Conservation (phyloP, 1,140 invertebrate species). For the Drosophila kepulauana region DNA sequence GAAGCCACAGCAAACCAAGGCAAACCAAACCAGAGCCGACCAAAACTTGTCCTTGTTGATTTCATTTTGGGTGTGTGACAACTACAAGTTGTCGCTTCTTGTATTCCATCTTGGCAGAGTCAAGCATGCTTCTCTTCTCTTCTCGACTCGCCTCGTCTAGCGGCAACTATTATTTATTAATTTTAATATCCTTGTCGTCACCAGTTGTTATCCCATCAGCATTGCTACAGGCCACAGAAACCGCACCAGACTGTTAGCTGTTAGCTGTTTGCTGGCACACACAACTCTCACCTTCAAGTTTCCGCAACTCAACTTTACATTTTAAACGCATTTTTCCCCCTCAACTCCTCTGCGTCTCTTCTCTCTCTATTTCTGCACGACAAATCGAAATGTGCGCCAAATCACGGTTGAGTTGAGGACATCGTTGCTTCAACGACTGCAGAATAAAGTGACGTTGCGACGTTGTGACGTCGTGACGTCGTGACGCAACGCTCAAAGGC, state of each 20-base stretch:
- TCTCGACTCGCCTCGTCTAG: neutral
- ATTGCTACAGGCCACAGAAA: slow-evolving; percentile 33
- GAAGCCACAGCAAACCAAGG: too few relatives aligned
- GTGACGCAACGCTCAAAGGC: slow-evolving; percentile 16
- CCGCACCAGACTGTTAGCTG: neutral
- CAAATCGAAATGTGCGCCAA: slow-evolving; percentile 45
- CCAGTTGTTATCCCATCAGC: slow-evolving; percentile 38
- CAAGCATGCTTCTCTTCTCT: neutral
- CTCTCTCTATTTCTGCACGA: neutral
- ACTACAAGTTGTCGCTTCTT: slow-evolving; percentile 29
- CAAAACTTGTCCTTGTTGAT: slow-evolving; percentile 30
- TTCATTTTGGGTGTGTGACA: slow-evolving; percentile 32
- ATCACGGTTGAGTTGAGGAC: slow-evolving; percentile 33
- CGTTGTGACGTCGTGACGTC: neutral
- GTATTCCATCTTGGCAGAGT: slow-evolving; percentile 2
- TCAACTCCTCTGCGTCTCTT: neutral
- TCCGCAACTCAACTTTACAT: slow-evolving; percentile 17
- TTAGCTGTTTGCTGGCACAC: neutral
- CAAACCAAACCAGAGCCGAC: neutral
- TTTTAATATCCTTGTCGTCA: slow-evolving; percentile 50
- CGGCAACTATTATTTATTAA: slow-evolving; percentile 53
- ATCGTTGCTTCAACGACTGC: slow-evolving; percentile 18
- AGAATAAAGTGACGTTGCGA: slow-evolving; percentile 4
- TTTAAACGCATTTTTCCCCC: neutral
- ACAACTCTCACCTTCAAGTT: slow-evolving; percentile 4